These are phyloP conservation scores for Patiria pectinifera DNA, from an alignment of 53 echinoderm and acorn worm species.

Conservation along the genomic window DNA sequence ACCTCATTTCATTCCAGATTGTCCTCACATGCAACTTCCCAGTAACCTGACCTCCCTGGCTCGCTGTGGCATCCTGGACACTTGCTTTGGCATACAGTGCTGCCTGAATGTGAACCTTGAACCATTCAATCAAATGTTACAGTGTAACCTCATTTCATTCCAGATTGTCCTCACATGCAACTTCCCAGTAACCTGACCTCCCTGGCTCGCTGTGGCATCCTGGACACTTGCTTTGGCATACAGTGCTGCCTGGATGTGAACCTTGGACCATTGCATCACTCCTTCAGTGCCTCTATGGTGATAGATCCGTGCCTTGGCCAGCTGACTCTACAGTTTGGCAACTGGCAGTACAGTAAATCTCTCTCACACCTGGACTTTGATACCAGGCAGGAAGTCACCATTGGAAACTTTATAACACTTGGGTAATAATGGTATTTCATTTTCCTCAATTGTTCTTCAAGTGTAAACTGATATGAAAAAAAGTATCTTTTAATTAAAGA, in stretches of 20 bases:
- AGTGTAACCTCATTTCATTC: background rate
- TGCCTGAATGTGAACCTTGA: slow-evolving; percentile 48
- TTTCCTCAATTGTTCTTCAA: background rate
- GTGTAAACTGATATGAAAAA: background rate
- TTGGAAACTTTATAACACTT: slow-evolving; percentile 45
- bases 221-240: slow-evolving; percentile 47
- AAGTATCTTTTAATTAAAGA: too few relatives aligned
- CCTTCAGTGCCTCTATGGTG: slow-evolving; percentile 31
- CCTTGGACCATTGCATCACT: slow-evolving; percentile 36
- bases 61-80: slow-evolving; percentile 36
- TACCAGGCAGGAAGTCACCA: slow-evolving; percentile 43
- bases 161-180: slow-evolving; percentile 62
- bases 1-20: slow-evolving; percentile 26
- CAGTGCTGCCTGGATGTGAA: slow-evolving; percentile 58
- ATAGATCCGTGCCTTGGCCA: slow-evolving; percentile 58
- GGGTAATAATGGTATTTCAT: background rate
- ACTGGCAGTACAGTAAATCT: slow-evolving; percentile 61
- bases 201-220: slow-evolving; percentile 37
- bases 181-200: slow-evolving; percentile 28
- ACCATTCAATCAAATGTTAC: background rate
- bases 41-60: slow-evolving; percentile 15
- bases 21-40: slow-evolving; percentile 54
- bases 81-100: slow-evolving; percentile 53
- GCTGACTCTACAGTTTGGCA: slow-evolving; percentile 46
- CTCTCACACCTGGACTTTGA: slow-evolving; percentile 44